phyloP scores from a whole-genome alignment of 2,113 vertebrate genomes.

The Bathybates hornii region DNA sequence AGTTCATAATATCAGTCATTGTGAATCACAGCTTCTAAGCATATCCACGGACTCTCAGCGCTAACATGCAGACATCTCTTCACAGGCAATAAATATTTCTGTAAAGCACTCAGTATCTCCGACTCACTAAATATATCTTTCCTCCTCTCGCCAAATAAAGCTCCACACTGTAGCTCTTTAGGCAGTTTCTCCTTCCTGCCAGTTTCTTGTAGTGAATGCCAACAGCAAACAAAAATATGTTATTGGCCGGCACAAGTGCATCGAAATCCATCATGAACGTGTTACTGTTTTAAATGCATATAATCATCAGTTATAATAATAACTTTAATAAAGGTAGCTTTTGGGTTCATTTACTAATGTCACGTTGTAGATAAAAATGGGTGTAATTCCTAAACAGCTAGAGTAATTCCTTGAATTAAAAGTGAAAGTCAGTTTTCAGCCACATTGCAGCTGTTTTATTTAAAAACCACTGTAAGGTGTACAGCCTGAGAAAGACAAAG shows the following conservation, averaged over 20 bases:
- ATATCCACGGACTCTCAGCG: neutral
- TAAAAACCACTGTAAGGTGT: neutral
- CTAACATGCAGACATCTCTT: conserved; percentile 22
- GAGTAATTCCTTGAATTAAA: neutral
- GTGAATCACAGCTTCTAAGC: conserved; percentile 15
- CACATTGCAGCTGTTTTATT: neutral
- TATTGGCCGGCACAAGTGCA: neutral
- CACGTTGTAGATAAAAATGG: rapidly evolving
- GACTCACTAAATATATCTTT: conserved; percentile 1
- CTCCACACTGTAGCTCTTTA: conserved; percentile 26
- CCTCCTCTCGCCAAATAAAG: conserved; percentile 43
- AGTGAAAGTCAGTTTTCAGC: neutral
- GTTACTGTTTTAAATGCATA: neutral
- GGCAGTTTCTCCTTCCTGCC: conserved; percentile 15
- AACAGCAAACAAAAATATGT: neutral
- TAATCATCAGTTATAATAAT: rapidly evolving
- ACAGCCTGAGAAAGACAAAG: neutral
- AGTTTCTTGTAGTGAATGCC: neutral
- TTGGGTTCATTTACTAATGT: neutral
- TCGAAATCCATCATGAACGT: neutral
- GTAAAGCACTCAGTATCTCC: neutral
- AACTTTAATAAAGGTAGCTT: neutral
- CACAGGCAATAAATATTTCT: conserved; percentile 42
- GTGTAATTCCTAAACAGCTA: rapidly evolving
- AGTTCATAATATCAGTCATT: conserved; percentile 24